phyloP scores from a whole-genome alignment of 2,888 invertebrate species.

The Agrypnus murinus region DNA sequence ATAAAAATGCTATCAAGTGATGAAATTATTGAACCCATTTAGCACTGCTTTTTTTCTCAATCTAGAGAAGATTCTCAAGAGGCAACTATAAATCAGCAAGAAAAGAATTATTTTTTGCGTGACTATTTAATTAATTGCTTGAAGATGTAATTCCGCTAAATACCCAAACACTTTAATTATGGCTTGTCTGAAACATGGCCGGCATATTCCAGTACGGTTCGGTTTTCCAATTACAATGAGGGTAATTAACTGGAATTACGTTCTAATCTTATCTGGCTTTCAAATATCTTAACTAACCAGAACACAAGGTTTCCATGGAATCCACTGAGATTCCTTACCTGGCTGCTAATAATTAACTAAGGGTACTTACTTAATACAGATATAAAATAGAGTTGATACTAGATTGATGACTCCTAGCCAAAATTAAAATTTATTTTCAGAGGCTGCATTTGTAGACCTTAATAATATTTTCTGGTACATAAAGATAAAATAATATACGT shows the following conservation, averaged over 20 bases:
- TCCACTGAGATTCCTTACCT: constrained; percentile 8
- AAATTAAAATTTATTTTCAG: too few relatives aligned
- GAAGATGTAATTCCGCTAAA: too few relatives aligned
- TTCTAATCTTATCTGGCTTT: constrained; percentile 38
- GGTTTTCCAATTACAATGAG: constrained; percentile 38
- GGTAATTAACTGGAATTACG: constrained; percentile 34
- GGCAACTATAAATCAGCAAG: too few relatives aligned
- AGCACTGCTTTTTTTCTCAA: background rate
- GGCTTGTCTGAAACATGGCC: background rate
- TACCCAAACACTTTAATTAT: constrained; percentile 11
- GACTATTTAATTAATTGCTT: too few relatives aligned
- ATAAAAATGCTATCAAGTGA: background rate
- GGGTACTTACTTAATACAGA: background rate
- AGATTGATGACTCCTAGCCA: too few relatives aligned
- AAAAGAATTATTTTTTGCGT: too few relatives aligned
- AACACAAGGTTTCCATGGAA: constrained; percentile 27
- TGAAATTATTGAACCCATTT: background rate
- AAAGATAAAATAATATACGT: too few relatives aligned
- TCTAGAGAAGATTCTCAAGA: too few relatives aligned
- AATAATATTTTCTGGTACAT: too few relatives aligned
- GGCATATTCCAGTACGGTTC: constrained; percentile 22
- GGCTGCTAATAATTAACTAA: constrained; percentile 28
- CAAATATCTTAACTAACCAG: constrained; percentile 31
- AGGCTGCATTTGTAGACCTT: too few relatives aligned
- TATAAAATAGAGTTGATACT: too few relatives aligned